Percentiles rank a stretch among this genome's conserved stretches.
Evolutionary conservation across 1,140 invertebrate species (phyloP).

Genomic region (Lordiphosa clarofinis): DNA sequence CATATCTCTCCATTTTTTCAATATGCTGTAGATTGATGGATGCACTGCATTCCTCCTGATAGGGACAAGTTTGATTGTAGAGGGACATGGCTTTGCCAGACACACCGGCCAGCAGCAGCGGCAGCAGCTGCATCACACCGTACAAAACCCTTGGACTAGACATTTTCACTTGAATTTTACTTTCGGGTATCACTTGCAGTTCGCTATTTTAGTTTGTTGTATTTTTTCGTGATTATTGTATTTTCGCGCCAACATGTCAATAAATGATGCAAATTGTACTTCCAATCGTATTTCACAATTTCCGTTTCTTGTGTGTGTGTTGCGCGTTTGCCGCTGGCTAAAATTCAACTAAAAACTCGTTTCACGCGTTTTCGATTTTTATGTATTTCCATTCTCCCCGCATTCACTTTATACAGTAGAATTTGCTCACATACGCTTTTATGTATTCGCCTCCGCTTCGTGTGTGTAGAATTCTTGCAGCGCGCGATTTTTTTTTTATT

Average conservation of each 20-base stretch:
- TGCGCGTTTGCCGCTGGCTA: constrained; percentile 57
- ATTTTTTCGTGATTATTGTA: constrained; percentile 20
- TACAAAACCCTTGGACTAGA: constrained; percentile 25
- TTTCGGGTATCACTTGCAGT: constrained; percentile 1
- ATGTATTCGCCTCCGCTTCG: constrained; percentile 7
- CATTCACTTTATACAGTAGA: constrained; percentile 3
- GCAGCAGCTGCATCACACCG: neutral
- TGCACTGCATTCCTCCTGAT: constrained; percentile 17
- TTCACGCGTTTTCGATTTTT: constrained; percentile 63
- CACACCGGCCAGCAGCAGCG: constrained; percentile 28
- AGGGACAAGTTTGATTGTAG: constrained; percentile 30
- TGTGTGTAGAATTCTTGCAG: constrained; percentile 59
- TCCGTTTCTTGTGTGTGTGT: constrained; percentile 33
- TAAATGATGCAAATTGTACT: constrained; percentile 13
- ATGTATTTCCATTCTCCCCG: constrained; percentile 52
- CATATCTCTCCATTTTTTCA: constrained; percentile 80
- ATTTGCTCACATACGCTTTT: constrained; percentile 13
- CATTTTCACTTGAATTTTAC: constrained; percentile 14
- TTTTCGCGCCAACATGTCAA: constrained; percentile 52
- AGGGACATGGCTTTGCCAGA: constrained; percentile 19
- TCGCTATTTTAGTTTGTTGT: constrained; percentile 13
- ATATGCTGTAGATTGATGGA: constrained; percentile 44
- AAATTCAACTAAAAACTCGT: constrained; percentile 70
- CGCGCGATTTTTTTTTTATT: constrained; percentile 46
- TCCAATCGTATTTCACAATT: constrained; percentile 25